phyloP scores from a whole-genome alignment of 92 coral and sea anemone genomes.

The Palythoa caribaeorum region DNA sequence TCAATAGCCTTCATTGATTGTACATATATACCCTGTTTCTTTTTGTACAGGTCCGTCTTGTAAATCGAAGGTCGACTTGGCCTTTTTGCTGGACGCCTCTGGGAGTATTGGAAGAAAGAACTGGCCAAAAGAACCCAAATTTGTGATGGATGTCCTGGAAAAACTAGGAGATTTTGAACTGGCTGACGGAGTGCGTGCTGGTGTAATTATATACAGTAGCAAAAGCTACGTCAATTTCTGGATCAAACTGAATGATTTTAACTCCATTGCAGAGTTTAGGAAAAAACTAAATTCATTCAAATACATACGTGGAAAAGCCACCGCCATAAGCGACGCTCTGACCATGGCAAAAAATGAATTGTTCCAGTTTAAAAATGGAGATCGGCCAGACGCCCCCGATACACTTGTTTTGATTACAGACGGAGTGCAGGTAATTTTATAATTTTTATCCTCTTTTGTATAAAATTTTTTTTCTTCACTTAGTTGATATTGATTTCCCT shows the following conservation, averaged over 20 bases:
- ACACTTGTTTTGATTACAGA: slow-evolving; percentile 12
- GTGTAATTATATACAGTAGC: slow-evolving; percentile 23
- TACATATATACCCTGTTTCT: neutral
- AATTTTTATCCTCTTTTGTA: neutral
- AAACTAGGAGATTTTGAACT: neutral
- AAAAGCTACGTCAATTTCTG: neutral
- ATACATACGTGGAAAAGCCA: neutral
- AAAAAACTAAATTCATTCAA: neutral
- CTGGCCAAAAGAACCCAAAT: neutral
- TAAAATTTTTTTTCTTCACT: no score
- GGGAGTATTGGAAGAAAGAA: slow-evolving; percentile 12
- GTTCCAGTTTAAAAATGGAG: neutral
- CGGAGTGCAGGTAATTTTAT: slow-evolving; percentile 7
- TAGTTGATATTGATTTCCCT: no score
- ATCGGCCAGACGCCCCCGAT: slow-evolving; percentile 12
- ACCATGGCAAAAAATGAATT: neutral
- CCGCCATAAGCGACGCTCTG: slow-evolving; percentile 14
- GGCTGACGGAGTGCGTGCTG: slow-evolving; percentile 13
- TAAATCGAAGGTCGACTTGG: slow-evolving; percentile 9
- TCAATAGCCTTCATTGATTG: no score
- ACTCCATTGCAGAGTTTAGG: neutral
- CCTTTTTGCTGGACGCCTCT: slow-evolving; percentile 34
- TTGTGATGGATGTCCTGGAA: neutral
- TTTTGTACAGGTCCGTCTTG: neutral
- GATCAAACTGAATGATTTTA: slow-evolving; percentile 3